Conservation (phyloP, 2,888 invertebrate genomes). For the Campoplex capitator region DNA sequence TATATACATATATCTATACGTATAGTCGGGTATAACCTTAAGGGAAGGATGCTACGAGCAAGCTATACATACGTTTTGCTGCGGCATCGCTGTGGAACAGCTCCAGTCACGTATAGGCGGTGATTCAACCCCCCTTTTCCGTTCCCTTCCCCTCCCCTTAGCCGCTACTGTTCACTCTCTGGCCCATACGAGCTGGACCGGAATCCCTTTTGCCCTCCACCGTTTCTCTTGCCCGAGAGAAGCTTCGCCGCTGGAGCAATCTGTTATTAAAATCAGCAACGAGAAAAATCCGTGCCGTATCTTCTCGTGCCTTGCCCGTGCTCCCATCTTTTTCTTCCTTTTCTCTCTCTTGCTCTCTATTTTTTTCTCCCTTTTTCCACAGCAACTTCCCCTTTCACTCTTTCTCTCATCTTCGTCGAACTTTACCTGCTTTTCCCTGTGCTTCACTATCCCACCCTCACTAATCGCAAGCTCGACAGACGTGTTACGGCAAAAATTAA, state of each 20-base stretch:
- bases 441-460: slow-evolving; percentile 15
- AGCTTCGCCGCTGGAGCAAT: slow-evolving; percentile 66
- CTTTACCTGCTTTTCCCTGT: slow-evolving; percentile 11
- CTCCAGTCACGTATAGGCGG: slow-evolving; percentile 83
- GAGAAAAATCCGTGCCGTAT: slow-evolving; percentile 85
- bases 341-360: not conserved
- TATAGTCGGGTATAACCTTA: slow-evolving; percentile 48
- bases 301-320: slow-evolving; percentile 75
- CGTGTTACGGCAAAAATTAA: slow-evolving; percentile 84
- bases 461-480: slow-evolving; percentile 74
- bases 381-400: not conserved
- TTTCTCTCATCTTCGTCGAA: slow-evolving; percentile 14
- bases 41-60: slow-evolving; percentile 56
- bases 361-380: slow-evolving; percentile 40
- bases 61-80: slow-evolving; percentile 52
- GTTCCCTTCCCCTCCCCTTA: slow-evolving; percentile 50
- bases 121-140: slow-evolving; percentile 78
- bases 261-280: slow-evolving; percentile 85
- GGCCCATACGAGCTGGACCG: slow-evolving; percentile 45
- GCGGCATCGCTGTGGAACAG: slow-evolving; percentile 66
- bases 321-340: slow-evolving; percentile 23
- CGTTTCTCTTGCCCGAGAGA: slow-evolving; percentile 52
- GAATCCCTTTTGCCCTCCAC: slow-evolving; percentile 39
- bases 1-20: slow-evolving; percentile 18
- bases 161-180: slow-evolving; percentile 25